Base-by-base conservation (phyloP, 2,113 vertebrate species). In the Nyctibius bracteatus region DNA sequence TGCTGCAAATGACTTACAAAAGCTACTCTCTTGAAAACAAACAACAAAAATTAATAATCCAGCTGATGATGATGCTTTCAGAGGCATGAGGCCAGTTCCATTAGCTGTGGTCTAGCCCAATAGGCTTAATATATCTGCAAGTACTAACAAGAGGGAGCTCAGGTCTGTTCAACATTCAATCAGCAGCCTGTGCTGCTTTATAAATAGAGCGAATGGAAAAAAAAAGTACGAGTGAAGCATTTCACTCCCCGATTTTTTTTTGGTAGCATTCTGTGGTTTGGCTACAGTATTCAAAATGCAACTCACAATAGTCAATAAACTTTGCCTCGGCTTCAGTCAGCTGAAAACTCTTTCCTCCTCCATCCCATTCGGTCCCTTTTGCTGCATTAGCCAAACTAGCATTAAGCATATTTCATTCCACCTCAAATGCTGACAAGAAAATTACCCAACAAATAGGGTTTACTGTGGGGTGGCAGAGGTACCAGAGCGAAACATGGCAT, bases 121-220 rank as follows among this genome's bases (percentile, higher is more conserved):
- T 77, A 92, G 88, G 58, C 86, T 96, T 92, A 94, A 96, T 54
- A 82, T 46, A 84, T 75, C 94, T 91, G 91, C 90, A 93, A 91
- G 95, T 47, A 85, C 87, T 83, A 85, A 82, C 82, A 88, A 67
- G 84, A 90, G 83, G 66, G 78, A 95, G 88, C 90, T 94, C 88
- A 87, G 94, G 86, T 91, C 94, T 95, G 86, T 22, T 93, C 74
- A 89, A 88, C 80, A 87, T 71, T 95, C 96, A 77, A 11, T 81
- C 83, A 81, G 87, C 78, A 68, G 78, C 51, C 81, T 54, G 72
- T 41, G 75, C 49, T 80, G 84, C 92, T 92, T 94, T 82, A 75
- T 31, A 88, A 94, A 90, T 55, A 88, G 59, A 94, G 31, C 70
- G 47, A 92, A 78, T 71, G 59, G 55, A 35, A 37, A 73, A 70